Base-by-base conservation (phyloP, 2,113 vertebrate species). In the Epinephelus lanceolatus region DNA sequence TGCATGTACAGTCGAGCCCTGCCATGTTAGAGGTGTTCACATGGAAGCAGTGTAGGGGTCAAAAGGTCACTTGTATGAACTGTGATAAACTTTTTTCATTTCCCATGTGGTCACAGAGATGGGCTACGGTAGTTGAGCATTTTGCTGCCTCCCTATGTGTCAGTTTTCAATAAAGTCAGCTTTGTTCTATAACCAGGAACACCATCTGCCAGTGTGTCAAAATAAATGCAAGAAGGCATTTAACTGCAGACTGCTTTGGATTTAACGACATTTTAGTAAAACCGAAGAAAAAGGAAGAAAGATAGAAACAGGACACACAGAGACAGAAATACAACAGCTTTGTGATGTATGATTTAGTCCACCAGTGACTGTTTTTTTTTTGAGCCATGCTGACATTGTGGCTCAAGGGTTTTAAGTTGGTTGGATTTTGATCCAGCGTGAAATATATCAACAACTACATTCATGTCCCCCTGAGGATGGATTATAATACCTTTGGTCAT, bases 201-300 rank as follows among this genome's bases (percentile, higher is more conserved):
- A 78, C 88, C 90, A 93, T 94, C 90, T 93, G 88, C 83, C 71
- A 77, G 18, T 66, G 77, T 86, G 67, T 85, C 76, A 83, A 85
- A 90, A 88, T 75, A 89, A 86, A 89, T 86, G 51, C 67, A 88
- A 66, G 56, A 71, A 81, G 62, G 56, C 77, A n/a, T 89, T 90
- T 87, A 85, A 78, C 68, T 75, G 18, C 67, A 69, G 52, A 63
- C 75, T 81, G 68, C 82, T 86, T 70, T 33, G 40, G 27, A 84
- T 92, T 91, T 88, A 91, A 88, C 87, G 76, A 70, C 42, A 76
- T 75, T 72, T 72, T 76, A 51, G 11, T 37, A 71, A 87, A 81
- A 83, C 56, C 73, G 60, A 69, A 56, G 51, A 87, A 84, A 65
- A 21, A 80, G 27, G 78, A 52, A 84, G 33, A 82, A 47, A 66